Evolutionary conservation across 2,888 invertebrate species (phyloP).

Genomic region (Pyrrhia umbra): DNA sequence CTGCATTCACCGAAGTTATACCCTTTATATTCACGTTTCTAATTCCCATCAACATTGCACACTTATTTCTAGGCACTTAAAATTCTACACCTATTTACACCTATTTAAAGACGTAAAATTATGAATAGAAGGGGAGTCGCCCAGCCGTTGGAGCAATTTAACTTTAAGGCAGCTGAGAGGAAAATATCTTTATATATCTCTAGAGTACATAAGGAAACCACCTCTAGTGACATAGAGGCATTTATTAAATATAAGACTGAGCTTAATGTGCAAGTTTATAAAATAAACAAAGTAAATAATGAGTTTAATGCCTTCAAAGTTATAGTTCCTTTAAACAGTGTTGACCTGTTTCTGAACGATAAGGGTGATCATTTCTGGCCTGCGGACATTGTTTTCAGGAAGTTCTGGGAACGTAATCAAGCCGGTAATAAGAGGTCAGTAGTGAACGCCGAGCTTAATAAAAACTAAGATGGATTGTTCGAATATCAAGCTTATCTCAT

Average conservation of each 20-base stretch:
- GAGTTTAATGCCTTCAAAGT: constrained; percentile 13
- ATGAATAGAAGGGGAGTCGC: constrained; percentile 8
- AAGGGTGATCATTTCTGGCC: constrained; percentile 12
- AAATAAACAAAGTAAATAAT: background rate
- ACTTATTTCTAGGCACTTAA: too few relatives aligned
- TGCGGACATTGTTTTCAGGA: constrained; percentile 14
- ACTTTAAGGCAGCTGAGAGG: constrained; percentile 6
- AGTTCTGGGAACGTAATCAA: constrained; percentile 1
- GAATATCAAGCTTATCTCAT: background rate
- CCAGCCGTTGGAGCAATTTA: constrained; percentile 10
- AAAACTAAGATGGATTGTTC: constrained; percentile 3
- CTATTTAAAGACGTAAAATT: constrained; percentile 1
- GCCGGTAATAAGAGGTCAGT: constrained; percentile 1
- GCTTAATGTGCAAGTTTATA: background rate
- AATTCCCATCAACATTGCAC: too few relatives aligned
- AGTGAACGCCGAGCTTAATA: background rate
- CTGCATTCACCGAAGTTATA: too few relatives aligned
- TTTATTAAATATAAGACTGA: constrained; percentile 11
- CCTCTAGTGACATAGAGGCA: constrained; percentile 1
- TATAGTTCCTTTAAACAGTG: constrained; percentile 4
- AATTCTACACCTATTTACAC: too few relatives aligned
- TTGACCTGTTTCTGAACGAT: constrained; percentile 10
- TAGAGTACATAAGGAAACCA: constrained; percentile 7
- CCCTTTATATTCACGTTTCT: too few relatives aligned
- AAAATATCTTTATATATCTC: constrained; percentile 8